Conservation (phyloP, 2,888 invertebrate species). For the Dyspetes luteomarginatus region DNA sequence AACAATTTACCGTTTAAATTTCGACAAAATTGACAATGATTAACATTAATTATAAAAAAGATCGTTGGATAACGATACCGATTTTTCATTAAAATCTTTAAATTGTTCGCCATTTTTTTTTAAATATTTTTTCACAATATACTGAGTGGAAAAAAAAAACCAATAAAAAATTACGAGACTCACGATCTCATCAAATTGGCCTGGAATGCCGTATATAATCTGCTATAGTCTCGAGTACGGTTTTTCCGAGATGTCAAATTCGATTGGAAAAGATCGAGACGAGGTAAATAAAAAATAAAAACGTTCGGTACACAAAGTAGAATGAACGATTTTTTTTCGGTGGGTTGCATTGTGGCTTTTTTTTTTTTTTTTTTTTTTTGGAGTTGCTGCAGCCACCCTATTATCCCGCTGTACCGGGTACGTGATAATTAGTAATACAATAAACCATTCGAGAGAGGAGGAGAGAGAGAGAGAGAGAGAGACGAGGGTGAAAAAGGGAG, state of each 20-base stretch:
- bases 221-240: too few relatives aligned
- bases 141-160: too few relatives aligned
- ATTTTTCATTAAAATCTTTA: neutral
- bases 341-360: constrained; percentile 1
- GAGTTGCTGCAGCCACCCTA: constrained; percentile 28
- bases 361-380: constrained; percentile 13
- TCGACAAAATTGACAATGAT: too few relatives aligned
- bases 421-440: constrained; percentile 75
- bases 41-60: too few relatives aligned
- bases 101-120: neutral
- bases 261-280: too few relatives aligned
- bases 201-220: too few relatives aligned
- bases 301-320: neutral
- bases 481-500: constrained; percentile 28
- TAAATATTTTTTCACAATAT: too few relatives aligned
- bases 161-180: too few relatives aligned
- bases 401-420: constrained; percentile 46
- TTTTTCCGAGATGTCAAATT: constrained; percentile 17
- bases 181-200: too few relatives aligned
- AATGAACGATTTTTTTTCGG: constrained; percentile 12
- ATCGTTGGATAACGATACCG: too few relatives aligned
- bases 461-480: constrained; percentile 8
- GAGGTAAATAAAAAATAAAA: neutral
- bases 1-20: too few relatives aligned
- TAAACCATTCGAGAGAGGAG: constrained; percentile 22